These are phyloP conservation scores for Amblyopsis rosae DNA, from an alignment of 2,113 vertebrate species.

Conservation along the genomic window DNA sequence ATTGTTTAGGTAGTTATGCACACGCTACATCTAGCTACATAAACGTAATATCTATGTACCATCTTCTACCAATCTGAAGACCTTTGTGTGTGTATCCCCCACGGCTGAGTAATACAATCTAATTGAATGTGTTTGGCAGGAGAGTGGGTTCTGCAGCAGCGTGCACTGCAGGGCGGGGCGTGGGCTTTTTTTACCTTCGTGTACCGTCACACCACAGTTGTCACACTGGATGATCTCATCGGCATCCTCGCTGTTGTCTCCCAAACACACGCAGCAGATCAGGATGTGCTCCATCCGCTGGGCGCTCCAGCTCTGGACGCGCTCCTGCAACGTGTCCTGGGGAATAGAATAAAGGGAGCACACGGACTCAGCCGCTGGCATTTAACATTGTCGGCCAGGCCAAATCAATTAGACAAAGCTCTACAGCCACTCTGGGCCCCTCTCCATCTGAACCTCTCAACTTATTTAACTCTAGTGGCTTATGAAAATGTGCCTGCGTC, in stretches of 20 bases:
- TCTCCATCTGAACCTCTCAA: slow-evolving; percentile 42
- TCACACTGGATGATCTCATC: slow-evolving; percentile 99
- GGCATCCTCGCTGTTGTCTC: slow-evolving; percentile 97
- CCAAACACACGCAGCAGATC: slow-evolving; percentile 98
- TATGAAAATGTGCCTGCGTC: slow-evolving; percentile 9
- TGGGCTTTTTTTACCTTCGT: slow-evolving; percentile 85
- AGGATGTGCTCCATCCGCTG: slow-evolving; percentile 96
- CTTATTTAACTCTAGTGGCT: slow-evolving; percentile 34
- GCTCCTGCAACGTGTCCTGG: slow-evolving; percentile 93
- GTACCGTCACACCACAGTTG: slow-evolving; percentile 98
- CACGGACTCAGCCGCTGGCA: slow-evolving; percentile 20
- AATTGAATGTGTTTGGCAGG: too few species aligned
- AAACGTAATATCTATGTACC: too few species aligned
- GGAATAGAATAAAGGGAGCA: slow-evolving; percentile 26
- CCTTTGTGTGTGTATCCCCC: too few species aligned
- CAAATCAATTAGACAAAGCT: neutral
- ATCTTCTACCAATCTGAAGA: neutral
- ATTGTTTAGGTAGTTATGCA: too few species aligned
- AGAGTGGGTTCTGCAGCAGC: too few species aligned
- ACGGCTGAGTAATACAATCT: too few species aligned
- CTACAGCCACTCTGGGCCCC: slow-evolving; percentile 21
- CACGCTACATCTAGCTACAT: too few species aligned
- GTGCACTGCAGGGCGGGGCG: slow-evolving; percentile 3
- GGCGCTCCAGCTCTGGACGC: slow-evolving; percentile 90
- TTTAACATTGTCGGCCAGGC: too few species aligned